Percentiles rank a stretch among this genome's conserved stretches.
phyloP scores from a whole-genome alignment of 2,888 invertebrate genomes.

The Dynastes tityus region DNA sequence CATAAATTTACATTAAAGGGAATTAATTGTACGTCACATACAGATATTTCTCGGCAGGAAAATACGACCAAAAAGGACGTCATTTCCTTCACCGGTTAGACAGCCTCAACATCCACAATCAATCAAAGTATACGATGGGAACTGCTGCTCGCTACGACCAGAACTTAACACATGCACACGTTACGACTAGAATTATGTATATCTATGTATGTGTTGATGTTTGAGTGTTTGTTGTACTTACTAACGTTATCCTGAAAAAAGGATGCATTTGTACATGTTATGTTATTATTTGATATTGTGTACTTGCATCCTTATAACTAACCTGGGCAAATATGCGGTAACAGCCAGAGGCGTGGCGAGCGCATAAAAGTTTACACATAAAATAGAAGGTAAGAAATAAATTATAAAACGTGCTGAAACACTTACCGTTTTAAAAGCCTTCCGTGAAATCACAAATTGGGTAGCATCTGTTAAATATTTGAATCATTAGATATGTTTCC shows the following conservation, averaged over 20 bases:
- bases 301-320: too few relatives aligned
- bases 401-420: too few relatives aligned
- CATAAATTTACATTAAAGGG: conserved; percentile 48
- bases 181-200: neutral
- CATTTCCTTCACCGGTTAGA: conserved; percentile 36
- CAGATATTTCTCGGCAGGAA: conserved; percentile 44
- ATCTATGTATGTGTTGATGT: neutral
- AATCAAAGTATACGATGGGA: conserved; percentile 52
- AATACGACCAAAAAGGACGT: conserved; percentile 44
- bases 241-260: neutral
- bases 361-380: too few relatives aligned
- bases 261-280: too few relatives aligned
- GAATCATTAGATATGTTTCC: too few relatives aligned
- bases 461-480: too few relatives aligned
- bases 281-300: too few relatives aligned
- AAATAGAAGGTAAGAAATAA: too few relatives aligned
- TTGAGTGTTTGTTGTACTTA: neutral
- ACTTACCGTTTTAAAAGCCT: too few relatives aligned
- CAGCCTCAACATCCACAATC: conserved; percentile 48
- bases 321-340: too few relatives aligned
- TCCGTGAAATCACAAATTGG: too few relatives aligned
- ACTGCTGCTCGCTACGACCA: neutral
- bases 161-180: neutral
- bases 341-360: too few relatives aligned
- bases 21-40: conserved; percentile 52